These are phyloP conservation scores for Vulpes ferrilata DNA, from an alignment of 2,113 vertebrate genomes.

Conservation along the genomic window DNA sequence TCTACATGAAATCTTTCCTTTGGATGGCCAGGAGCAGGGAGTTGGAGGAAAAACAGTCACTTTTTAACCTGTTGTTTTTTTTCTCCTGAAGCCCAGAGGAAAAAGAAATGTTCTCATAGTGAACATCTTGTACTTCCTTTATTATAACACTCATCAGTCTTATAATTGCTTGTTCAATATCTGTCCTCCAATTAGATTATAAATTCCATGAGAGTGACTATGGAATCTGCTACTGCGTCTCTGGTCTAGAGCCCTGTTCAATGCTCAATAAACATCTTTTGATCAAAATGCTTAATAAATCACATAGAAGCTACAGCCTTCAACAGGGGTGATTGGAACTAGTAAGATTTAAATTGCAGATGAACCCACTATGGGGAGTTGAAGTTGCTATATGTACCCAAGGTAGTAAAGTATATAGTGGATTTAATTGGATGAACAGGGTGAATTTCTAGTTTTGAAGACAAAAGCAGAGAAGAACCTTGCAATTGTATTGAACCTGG, in stretches of 20 bases:
- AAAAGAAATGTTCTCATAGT: not conserved
- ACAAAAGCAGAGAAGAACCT: not conserved
- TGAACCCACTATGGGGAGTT: not conserved
- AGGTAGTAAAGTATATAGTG: not conserved
- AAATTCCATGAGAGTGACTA: not conserved
- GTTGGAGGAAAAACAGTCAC: not conserved
- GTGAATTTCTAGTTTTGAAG: slow-evolving; percentile 12
- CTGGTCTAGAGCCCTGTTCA: not conserved
- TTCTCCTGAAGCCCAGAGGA: not conserved
- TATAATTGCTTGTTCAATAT: slow-evolving; percentile 27
- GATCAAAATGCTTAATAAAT: slow-evolving; percentile 49
- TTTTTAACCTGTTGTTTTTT: not conserved
- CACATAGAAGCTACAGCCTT: not conserved
- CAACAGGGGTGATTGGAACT: not conserved
- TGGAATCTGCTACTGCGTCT: not conserved
- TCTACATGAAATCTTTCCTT: not conserved
- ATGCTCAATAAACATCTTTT: not conserved
- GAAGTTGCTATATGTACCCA: not conserved
- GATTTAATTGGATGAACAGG: not conserved
- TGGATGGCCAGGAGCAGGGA: not conserved
- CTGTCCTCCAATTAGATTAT: slow-evolving; percentile 12
- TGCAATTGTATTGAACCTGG: not conserved
- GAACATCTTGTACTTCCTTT: not conserved
- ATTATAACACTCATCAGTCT: not conserved
- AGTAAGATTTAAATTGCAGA: not conserved